These are phyloP conservation scores for Mormyrops attenuatus DNA, from an alignment of 2,797 vertebrate genomes.

Conservation along the genomic window DNA sequence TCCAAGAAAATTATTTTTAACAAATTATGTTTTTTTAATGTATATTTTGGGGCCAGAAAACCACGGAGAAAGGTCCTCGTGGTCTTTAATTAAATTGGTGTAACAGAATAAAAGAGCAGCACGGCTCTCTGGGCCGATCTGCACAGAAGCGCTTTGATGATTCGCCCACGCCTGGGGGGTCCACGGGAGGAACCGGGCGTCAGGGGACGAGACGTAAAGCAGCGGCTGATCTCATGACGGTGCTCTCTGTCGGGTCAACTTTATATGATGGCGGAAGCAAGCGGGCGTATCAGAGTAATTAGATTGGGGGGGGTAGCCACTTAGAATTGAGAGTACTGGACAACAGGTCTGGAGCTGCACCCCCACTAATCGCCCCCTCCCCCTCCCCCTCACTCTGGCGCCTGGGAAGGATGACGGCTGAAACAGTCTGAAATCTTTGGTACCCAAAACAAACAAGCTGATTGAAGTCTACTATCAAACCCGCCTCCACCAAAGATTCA, in stretches of 20 bases:
- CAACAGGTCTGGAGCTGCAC: neutral
- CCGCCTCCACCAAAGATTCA: neutral
- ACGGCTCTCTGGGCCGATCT: neutral
- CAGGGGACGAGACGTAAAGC: neutral
- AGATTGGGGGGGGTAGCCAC: neutral
- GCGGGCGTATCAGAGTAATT: neutral
- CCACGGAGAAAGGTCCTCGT: neutral
- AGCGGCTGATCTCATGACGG: neutral
- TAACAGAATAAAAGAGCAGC: neutral
- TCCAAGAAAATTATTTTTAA: neutral
- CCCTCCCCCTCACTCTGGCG: neutral
- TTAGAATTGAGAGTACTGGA: neutral
- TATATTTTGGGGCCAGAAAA: neutral
- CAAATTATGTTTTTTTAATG: constrained; percentile 17
- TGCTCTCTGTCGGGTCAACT: neutral
- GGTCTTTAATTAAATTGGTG: constrained; percentile 24
- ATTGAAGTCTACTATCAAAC: constrained; percentile 39
- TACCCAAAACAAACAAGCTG: constrained; percentile 38
- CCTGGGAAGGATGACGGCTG: neutral
- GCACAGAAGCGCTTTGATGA: neutral
- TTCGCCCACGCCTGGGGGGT: neutral
- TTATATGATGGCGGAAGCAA: neutral
- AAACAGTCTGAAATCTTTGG: neutral
- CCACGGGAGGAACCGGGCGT: neutral
- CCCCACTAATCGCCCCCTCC: neutral